A percentile compares a stretch with the other conserved stretches of the same genome.
Evolutionary conservation across 2,888 invertebrate genomes (phyloP).

Genomic region (Hirtodrosophila duncani): DNA sequence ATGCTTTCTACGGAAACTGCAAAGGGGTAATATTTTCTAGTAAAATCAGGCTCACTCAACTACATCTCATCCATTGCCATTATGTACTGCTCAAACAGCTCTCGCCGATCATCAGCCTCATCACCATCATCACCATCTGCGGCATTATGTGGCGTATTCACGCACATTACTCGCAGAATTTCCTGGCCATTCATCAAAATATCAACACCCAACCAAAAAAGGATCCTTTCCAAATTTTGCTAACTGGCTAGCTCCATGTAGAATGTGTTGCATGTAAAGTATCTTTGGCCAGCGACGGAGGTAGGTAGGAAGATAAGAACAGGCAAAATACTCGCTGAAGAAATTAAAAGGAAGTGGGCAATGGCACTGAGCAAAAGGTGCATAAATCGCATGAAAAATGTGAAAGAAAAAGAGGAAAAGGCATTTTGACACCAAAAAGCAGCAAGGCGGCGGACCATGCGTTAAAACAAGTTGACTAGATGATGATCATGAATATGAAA

Average conservation of each 20-base stretch:
- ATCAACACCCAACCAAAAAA: constrained; percentile 59
- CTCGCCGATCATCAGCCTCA: too few relatives aligned
- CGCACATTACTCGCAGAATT: constrained; percentile 24
- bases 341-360: constrained; percentile 40
- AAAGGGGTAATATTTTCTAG: too few relatives aligned
- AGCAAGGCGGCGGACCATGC: constrained; percentile 23
- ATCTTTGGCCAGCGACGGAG: constrained; percentile 26
- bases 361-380: constrained; percentile 33
- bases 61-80: too few relatives aligned
- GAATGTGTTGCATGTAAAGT: constrained; percentile 51
- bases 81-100: too few relatives aligned
- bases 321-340: too few relatives aligned
- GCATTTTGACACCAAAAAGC: constrained; percentile 63
- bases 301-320: constrained; percentile 5
- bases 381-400: constrained; percentile 72
- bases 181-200: constrained; percentile 54
- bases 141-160: background rate
- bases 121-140: background rate
- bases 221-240: constrained; percentile 57
- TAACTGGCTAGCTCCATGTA: constrained; percentile 10
- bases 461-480: constrained; percentile 59
- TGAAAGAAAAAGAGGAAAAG: constrained; percentile 59
- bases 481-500: constrained; percentile 74
- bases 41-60: too few relatives aligned
- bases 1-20: too few relatives aligned